These are phyloP conservation scores for Tipula lateralis DNA, from an alignment of 2,888 invertebrate genomes.

Conservation along the genomic window DNA sequence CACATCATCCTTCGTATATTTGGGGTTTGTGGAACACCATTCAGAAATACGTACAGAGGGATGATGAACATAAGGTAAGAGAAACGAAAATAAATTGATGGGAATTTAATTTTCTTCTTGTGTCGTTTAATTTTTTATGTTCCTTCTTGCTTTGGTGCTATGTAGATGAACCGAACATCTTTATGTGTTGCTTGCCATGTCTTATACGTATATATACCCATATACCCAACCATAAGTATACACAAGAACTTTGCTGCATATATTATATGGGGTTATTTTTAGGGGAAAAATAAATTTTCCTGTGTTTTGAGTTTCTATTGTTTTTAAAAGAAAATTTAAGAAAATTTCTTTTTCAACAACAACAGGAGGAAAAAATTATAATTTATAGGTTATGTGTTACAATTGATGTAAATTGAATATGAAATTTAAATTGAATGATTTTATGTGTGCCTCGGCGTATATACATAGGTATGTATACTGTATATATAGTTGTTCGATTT, in stretches of 20 bases:
- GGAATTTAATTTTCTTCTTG: not conserved
- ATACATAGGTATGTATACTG: no score
- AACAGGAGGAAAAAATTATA: not conserved
- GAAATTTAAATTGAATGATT: conserved; percentile 21
- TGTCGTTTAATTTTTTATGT: not conserved
- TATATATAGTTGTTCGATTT: not conserved
- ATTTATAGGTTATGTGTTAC: conserved; percentile 24
- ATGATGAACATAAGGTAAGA: not conserved
- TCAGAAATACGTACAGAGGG: not conserved
- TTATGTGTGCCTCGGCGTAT: not conserved
- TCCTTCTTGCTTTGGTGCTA: not conserved
- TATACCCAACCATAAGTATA: not conserved
- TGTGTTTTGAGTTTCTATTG: not conserved
- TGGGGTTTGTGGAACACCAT: not conserved
- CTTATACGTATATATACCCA: not conserved
- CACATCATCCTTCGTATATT: not conserved
- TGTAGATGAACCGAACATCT: not conserved
- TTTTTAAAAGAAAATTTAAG: not conserved
- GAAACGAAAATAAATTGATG: not conserved
- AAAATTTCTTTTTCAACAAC: not conserved
- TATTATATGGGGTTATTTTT: not conserved
- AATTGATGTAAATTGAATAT: conserved; percentile 24
- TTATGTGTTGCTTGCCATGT: not conserved
- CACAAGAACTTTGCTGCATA: not conserved
- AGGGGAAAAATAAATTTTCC: not conserved